Conservation (phyloP, 1,140 invertebrate species). For the Mesaphorura yosii region DNA sequence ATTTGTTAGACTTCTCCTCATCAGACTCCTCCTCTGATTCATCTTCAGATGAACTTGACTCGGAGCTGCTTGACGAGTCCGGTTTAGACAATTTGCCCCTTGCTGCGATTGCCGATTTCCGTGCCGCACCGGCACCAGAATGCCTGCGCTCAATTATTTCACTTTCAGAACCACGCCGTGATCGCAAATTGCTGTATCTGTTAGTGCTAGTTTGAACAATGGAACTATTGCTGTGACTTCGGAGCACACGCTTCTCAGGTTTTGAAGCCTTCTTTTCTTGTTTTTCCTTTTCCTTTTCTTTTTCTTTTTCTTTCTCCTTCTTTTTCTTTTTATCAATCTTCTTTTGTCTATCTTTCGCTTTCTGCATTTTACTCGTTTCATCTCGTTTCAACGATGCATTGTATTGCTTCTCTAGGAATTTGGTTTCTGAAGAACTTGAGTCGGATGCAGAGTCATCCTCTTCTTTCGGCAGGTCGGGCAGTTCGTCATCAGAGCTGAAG, state of each 20-base stretch:
- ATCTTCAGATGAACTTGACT: conserved; percentile 1
- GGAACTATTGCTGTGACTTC: conserved; percentile 25
- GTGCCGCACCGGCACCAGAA: neutral
- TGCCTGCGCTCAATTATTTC: no score
- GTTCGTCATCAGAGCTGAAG: conserved; percentile 36
- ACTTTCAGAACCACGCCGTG: no score
- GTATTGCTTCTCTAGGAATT: conserved; percentile 29
- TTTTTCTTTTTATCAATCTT: conserved; percentile 13
- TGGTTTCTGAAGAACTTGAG: conserved; percentile 27
- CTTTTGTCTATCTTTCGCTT: conserved; percentile 4
- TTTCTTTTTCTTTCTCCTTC: conserved; percentile 1
- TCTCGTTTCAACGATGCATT: conserved; percentile 23
- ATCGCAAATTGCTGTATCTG: no score
- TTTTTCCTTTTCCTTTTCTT: neutral
- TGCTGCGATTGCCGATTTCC: conserved; percentile 1
- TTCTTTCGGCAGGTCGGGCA: conserved; percentile 3
- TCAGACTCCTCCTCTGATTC: no score
- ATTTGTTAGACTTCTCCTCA: no score
- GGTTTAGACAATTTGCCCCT: neutral
- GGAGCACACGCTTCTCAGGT: conserved; percentile 19
- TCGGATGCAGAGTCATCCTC: conserved; percentile 20
- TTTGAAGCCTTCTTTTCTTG: neutral
- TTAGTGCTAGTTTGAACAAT: no score
- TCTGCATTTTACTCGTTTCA: conserved; percentile 13
- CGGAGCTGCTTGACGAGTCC: neutral